A percentile compares a stretch with the other conserved stretches of the same genome.
Conservation (phyloP, 2,888 invertebrate genomes). For the Trichopria drosophilae region DNA sequence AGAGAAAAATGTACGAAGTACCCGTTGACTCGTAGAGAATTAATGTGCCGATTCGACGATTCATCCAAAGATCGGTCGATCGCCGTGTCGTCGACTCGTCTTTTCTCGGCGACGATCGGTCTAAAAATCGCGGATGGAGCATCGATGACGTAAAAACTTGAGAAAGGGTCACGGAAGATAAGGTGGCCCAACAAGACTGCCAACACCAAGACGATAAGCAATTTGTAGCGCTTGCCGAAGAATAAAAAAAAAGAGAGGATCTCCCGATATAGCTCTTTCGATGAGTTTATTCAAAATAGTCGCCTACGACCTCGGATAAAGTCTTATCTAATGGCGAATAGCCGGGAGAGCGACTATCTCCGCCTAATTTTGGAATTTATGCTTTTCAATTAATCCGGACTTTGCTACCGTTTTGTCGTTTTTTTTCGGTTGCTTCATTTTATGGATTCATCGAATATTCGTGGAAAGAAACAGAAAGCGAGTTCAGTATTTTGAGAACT, state of each 20-base stretch:
- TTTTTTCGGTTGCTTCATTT: too few relatives aligned
- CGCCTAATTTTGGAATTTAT: too few relatives aligned
- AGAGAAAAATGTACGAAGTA: conserved; percentile 36
- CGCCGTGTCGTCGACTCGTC: conserved; percentile 13
- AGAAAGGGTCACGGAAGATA: conserved; percentile 48
- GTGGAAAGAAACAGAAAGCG: too few relatives aligned
- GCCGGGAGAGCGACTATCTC: too few relatives aligned
- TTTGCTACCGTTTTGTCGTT: too few relatives aligned
- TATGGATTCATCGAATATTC: too few relatives aligned
- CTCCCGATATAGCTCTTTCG: conserved; percentile 29
- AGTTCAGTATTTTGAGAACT: too few relatives aligned
- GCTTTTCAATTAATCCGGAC: too few relatives aligned
- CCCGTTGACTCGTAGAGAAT: conserved; percentile 32
- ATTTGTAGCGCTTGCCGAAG: conserved; percentile 51
- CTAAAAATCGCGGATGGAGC: conserved; percentile 27
- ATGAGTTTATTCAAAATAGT: too few relatives aligned
- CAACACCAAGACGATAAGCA: conserved; percentile 52
- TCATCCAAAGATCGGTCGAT: too few relatives aligned
- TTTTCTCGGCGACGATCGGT: conserved; percentile 14
- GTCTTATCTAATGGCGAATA: too few relatives aligned
- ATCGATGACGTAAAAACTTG: conserved; percentile 38
- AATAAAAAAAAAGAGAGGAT: conserved; percentile 37
- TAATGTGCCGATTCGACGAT: conserved; percentile 32
- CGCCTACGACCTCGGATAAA: too few relatives aligned
- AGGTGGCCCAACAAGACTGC: conserved; percentile 45